Conservation (phyloP, 2,113 vertebrate species). For the Periophthalmodon schlosseri region DNA sequence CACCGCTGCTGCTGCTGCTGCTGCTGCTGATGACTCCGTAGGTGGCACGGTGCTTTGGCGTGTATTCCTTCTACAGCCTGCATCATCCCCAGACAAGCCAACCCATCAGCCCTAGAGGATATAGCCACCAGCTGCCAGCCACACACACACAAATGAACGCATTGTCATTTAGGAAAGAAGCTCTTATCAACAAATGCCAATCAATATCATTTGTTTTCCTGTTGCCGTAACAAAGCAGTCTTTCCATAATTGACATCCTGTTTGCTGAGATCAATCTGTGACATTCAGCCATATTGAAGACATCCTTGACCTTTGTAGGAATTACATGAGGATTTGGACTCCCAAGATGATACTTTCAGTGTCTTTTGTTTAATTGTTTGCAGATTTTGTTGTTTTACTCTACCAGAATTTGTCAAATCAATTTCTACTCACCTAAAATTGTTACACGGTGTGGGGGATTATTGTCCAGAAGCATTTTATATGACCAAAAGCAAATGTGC, state of each 20-base stretch:
- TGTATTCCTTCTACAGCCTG: too few species aligned
- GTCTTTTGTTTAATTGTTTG: constrained; percentile 13
- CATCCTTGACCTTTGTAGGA: background rate
- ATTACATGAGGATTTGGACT: background rate
- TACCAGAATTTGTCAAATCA: background rate
- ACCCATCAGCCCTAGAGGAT: constrained; percentile 29
- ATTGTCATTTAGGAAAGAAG: constrained; percentile 2
- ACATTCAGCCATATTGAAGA: background rate
- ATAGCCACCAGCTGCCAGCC: constrained; percentile 34
- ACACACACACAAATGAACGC: background rate
- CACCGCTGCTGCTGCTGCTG: too few species aligned
- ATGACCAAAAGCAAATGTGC: too few species aligned
- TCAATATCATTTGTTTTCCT: constrained; percentile 8
- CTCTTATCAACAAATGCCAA: constrained; percentile 1
- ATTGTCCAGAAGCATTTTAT: background rate
- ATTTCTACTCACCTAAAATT: background rate
- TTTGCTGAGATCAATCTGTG: background rate
- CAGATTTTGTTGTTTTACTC: background rate
- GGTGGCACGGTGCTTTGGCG: too few species aligned
- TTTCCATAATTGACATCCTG: background rate
- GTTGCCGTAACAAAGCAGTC: background rate
- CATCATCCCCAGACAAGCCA: constrained; percentile 30
- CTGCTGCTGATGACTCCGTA: too few species aligned
- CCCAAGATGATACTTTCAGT: background rate
- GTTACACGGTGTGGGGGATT: background rate